These are phyloP conservation scores for Ariopsis seemanni DNA, from an alignment of 2,113 vertebrate species.

Conservation along the genomic window DNA sequence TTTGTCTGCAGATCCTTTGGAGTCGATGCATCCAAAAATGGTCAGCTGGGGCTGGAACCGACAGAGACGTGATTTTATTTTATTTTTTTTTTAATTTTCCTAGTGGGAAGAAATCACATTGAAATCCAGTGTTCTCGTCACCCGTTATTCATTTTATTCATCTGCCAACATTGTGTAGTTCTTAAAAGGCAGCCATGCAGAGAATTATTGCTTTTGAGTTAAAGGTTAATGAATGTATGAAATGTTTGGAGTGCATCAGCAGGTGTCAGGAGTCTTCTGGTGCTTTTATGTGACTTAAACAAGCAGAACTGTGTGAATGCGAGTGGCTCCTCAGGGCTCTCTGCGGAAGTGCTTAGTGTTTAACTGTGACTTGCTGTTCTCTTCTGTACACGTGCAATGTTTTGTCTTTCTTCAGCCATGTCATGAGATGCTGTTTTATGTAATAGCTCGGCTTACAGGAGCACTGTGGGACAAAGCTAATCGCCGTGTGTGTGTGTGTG, in stretches of 20 bases:
- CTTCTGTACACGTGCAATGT: conserved; percentile 3
- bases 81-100: background rate
- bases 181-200: conserved; percentile 13
- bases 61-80: background rate
- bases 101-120: background rate
- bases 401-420: conserved; percentile 21
- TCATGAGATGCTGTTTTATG: conserved; percentile 32
- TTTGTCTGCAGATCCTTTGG: conserved; percentile 19
- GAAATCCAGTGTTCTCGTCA: background rate
- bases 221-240: conserved; percentile 35
- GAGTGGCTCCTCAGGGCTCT: background rate
- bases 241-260: conserved; percentile 2
- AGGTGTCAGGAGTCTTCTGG: background rate
- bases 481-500: background rate
- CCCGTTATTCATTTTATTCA: background rate
- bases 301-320: background rate
- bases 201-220: conserved; percentile 5
- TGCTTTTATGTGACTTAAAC: conserved; percentile 3
- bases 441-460: conserved; percentile 33
- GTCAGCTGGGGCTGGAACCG: background rate
- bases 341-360: background rate
- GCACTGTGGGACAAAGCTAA: conserved; percentile 16
- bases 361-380: background rate
- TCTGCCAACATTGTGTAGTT: background rate
- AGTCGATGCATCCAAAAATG: background rate